These are phyloP conservation scores for Zygothrica quintamaculata DNA, from an alignment of 2,888 invertebrate genomes.

Conservation along the genomic window DNA sequence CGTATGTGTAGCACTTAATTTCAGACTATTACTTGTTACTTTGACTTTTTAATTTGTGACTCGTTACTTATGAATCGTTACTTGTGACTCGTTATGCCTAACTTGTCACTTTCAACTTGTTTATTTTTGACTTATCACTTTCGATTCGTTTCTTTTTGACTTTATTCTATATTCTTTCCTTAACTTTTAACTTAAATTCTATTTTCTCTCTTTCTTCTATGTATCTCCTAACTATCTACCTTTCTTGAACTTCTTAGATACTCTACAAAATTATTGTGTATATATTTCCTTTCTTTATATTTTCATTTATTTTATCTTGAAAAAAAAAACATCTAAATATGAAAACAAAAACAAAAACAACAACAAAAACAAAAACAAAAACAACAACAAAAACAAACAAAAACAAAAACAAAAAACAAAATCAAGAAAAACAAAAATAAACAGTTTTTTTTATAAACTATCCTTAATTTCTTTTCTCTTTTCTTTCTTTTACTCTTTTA, in stretches of 20 bases:
- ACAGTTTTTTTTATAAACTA: slow-evolving; percentile 36
- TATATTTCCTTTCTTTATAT: slow-evolving; percentile 47
- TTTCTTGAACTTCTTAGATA: too few relatives aligned
- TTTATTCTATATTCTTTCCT: too few relatives aligned
- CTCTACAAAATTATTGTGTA: too few relatives aligned
- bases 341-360: too few relatives aligned
- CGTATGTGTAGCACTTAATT: slow-evolving; percentile 47
- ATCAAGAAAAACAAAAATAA: slow-evolving; percentile 28
- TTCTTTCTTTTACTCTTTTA: slow-evolving; percentile 1
- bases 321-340: too few relatives aligned
- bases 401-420: slow-evolving; percentile 42
- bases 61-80: neutral
- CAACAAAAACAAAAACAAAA: too few relatives aligned
- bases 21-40: slow-evolving; percentile 9
- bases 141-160: neutral
- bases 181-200: too few relatives aligned
- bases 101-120: slow-evolving; percentile 1
- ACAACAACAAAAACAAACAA: slow-evolving; percentile 43
- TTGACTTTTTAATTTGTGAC: slow-evolving; percentile 4
- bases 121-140: neutral
- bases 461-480: slow-evolving; percentile 8
- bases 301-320: too few relatives aligned
- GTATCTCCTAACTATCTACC: too few relatives aligned
- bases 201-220: too few relatives aligned
- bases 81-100: neutral